These are phyloP conservation scores for Dinothrombium tinctorium DNA, from an alignment of 1,140 invertebrate species.

Conservation along the genomic window DNA sequence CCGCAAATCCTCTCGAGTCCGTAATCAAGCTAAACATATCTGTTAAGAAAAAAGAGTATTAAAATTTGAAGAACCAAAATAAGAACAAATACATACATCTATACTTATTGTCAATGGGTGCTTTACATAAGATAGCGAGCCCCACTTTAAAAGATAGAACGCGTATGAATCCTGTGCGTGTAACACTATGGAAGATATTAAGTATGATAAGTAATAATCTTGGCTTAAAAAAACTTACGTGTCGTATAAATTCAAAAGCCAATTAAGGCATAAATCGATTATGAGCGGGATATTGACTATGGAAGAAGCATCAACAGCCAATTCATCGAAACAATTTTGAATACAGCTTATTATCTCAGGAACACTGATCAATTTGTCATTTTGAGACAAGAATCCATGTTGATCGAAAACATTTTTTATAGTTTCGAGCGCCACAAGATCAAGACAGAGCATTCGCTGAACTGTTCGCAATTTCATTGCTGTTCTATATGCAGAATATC, in stretches of 20 bases:
- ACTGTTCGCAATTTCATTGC: slow-evolving; percentile 90
- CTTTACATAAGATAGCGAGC: slow-evolving; percentile 63
- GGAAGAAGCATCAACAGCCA: slow-evolving; percentile 35
- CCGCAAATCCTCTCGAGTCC: slow-evolving; percentile 69
- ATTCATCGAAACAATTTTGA: slow-evolving; percentile 66
- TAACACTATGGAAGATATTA: slow-evolving; percentile 6
- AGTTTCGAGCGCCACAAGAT: slow-evolving; percentile 53
- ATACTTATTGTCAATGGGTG: slow-evolving; percentile 94
- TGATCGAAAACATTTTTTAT: slow-evolving; percentile 81
- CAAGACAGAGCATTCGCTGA: slow-evolving; percentile 65
- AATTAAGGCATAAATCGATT: slow-evolving; percentile 87
- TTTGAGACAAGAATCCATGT: slow-evolving; percentile 71
- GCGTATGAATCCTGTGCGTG: slow-evolving; percentile 83
- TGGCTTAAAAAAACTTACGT: too few species aligned
- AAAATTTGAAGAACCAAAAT: too few species aligned
- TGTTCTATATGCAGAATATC: slow-evolving; percentile 93
- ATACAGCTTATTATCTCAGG: slow-evolving; percentile 83
- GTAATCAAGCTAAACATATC: slow-evolving; percentile 87
- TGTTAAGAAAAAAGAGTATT: slow-evolving; percentile 26
- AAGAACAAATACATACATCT: slow-evolving; percentile 52
- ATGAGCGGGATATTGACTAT: slow-evolving; percentile 50
- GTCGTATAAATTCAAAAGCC: slow-evolving; percentile 95
- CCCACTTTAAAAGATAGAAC: slow-evolving; percentile 97
- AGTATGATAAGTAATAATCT: too few species aligned
- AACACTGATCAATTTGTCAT: slow-evolving; percentile 80